These are phyloP conservation scores for Podarcis cretensis DNA, from an alignment of 2,113 vertebrate genomes.

Conservation along the genomic window DNA sequence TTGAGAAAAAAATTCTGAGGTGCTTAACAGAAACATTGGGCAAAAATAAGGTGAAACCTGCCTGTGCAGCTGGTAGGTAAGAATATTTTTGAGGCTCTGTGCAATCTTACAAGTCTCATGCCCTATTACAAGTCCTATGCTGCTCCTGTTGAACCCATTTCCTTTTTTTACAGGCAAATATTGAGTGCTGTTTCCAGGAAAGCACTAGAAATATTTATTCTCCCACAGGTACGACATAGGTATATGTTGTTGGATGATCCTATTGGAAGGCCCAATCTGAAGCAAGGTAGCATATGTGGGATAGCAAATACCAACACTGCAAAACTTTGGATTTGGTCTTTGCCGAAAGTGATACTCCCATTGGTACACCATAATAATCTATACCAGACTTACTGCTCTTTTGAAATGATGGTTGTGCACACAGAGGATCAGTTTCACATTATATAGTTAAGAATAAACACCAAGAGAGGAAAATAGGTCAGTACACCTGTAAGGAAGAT, in stretches of 20 bases:
- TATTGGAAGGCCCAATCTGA: background rate
- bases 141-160: background rate
- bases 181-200: background rate
- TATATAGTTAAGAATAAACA: background rate
- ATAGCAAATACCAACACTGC: background rate
- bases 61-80: background rate
- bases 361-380: background rate
- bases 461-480: conserved; percentile 1
- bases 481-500: background rate
- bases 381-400: background rate
- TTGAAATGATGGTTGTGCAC: background rate
- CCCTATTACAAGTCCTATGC: background rate
- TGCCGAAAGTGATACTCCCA: background rate
- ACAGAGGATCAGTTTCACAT: background rate
- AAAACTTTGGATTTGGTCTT: background rate
- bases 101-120: background rate
- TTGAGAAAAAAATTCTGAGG: background rate
- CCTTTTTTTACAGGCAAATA: background rate
- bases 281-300: background rate
- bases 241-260: background rate
- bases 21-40: background rate
- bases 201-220: background rate
- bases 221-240: background rate
- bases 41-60: background rate
- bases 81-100: background rate